A percentile compares a stretch with the other conserved stretches of the same genome.
Evolutionary conservation across 2,113 vertebrate genomes (phyloP).

Genomic region (Lathamus discolor): DNA sequence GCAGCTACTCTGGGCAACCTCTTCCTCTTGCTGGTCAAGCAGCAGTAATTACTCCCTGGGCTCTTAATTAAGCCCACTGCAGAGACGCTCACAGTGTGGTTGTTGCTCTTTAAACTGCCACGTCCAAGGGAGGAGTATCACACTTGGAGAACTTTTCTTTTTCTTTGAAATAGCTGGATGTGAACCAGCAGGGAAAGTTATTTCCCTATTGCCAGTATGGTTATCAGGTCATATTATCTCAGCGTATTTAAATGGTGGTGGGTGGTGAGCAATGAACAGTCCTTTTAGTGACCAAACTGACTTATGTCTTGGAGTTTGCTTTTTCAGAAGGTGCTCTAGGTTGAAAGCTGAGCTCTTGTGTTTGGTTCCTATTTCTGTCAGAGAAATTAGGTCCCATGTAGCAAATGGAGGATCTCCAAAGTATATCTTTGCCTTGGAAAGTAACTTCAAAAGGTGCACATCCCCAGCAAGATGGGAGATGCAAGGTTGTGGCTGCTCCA

Average conservation of each 20-base stretch:
- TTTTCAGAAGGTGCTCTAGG: not conserved
- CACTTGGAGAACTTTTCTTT: not conserved
- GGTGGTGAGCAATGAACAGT: not conserved
- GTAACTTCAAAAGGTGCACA: not conserved
- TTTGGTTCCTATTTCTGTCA: rapidly evolving
- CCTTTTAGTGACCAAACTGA: not conserved
- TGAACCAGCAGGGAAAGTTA: not conserved
- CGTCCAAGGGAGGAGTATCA: not conserved
- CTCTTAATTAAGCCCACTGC: not conserved
- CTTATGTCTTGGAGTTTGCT: not conserved
- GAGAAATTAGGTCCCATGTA: not conserved
- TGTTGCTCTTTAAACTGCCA: not conserved
- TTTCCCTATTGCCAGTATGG: not conserved
- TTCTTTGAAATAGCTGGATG: not conserved
- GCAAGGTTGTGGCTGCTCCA: not conserved
- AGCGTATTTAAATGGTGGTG: not conserved
- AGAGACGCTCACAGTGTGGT: not conserved
- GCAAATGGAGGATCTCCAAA: not conserved
- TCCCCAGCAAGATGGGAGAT: not conserved
- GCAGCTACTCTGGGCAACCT: not conserved
- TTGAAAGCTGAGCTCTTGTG: not conserved
- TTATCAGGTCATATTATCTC: not conserved
- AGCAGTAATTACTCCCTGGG: not conserved
- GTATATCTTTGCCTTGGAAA: not conserved
- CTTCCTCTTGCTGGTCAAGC: not conserved